Conservation (phyloP, 2,888 invertebrate genomes). For the Clunio marinus region DNA sequence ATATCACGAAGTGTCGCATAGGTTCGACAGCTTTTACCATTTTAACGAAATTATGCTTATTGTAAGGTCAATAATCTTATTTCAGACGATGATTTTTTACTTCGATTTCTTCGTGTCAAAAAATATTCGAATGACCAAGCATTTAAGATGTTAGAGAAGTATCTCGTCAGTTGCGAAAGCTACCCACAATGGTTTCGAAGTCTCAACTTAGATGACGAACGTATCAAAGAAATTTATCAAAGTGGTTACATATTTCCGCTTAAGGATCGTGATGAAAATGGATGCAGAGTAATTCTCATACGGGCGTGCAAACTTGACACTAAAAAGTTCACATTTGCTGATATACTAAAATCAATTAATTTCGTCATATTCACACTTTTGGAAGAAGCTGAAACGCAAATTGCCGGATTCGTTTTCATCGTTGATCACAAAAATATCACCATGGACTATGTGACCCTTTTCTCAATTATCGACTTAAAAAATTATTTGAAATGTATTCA, state of each 20-base stretch:
- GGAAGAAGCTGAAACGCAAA: slow-evolving; percentile 32
- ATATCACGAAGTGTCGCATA: slow-evolving; percentile 67
- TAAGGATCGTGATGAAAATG: slow-evolving; percentile 32
- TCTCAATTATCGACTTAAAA: slow-evolving; percentile 10
- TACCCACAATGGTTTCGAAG: slow-evolving; percentile 26
- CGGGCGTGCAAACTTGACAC: slow-evolving; percentile 12
- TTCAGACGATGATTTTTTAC: slow-evolving; percentile 31
- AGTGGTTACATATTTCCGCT: slow-evolving; percentile 30
- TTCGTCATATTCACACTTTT: slow-evolving; percentile 28
- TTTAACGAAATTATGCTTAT: too few species aligned
- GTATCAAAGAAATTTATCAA: slow-evolving; percentile 8
- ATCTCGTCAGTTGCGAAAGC: not conserved
- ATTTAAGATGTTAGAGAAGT: slow-evolving; percentile 34
- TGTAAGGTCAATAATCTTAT: not conserved
- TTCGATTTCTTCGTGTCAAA: slow-evolving; percentile 29
- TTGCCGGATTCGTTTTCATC: slow-evolving; percentile 21
- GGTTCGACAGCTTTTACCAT: too few species aligned
- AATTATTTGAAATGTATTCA: slow-evolving; percentile 24
- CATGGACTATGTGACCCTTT: not conserved
- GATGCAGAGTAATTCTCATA: slow-evolving; percentile 22
- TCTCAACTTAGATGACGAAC: not conserved
- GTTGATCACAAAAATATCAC: slow-evolving; percentile 14
- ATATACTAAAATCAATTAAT: slow-evolving; percentile 17
- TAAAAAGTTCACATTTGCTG: slow-evolving; percentile 21
- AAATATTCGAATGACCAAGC: slow-evolving; percentile 18